phyloP scores from a whole-genome alignment of 2,797 vertebrate species.

The Rhincodon typus region DNA sequence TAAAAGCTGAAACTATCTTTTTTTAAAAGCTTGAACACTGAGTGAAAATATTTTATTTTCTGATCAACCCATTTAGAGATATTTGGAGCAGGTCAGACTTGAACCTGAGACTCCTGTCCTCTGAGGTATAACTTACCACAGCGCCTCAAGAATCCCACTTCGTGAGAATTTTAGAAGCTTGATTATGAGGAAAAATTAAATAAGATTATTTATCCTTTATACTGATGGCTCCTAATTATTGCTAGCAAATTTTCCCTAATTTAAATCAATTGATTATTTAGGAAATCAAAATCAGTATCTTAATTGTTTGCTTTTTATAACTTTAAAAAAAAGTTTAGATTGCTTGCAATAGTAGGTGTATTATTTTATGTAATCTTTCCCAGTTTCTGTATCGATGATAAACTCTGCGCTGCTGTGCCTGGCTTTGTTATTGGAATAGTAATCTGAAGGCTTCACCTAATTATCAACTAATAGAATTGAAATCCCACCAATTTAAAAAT shows the following conservation, averaged over 20 bases:
- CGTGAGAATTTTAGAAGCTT: background rate
- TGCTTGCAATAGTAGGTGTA: background rate
- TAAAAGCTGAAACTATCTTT: background rate
- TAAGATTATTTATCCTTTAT: background rate
- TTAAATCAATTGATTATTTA: background rate
- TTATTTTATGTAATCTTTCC: background rate
- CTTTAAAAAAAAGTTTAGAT: background rate
- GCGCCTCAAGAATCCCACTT: background rate
- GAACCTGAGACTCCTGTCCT: no score
- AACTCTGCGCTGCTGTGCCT: background rate
- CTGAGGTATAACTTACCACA: no score
- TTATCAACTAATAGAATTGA: background rate
- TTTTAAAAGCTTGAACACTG: background rate
- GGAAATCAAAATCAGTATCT: background rate
- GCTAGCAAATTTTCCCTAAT: background rate
- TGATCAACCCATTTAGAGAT: no score
- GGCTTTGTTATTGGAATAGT: background rate
- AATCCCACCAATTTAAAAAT: background rate
- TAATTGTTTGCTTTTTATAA: background rate
- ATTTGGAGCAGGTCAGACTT: no score
- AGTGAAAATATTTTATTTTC: no score
- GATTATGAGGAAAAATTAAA: background rate
- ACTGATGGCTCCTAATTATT: background rate
- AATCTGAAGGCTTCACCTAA: background rate
- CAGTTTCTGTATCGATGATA: background rate